phyloP scores from a whole-genome alignment of 2,797 vertebrate genomes.

The Coluber constrictor region DNA sequence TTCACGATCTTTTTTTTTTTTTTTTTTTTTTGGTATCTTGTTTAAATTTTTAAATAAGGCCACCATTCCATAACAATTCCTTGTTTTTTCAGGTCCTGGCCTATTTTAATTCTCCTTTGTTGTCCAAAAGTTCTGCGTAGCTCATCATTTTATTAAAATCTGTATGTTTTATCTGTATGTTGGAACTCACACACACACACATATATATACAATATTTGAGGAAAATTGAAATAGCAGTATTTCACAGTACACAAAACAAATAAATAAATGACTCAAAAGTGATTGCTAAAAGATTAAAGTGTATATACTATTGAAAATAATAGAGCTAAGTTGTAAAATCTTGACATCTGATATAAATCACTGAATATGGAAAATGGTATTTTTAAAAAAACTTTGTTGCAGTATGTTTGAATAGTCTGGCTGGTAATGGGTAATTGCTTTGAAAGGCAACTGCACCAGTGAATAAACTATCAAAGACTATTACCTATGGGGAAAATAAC shows the following conservation, averaged over 20 bases:
- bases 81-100: too few relatives aligned
- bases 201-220: neutral
- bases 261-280: neutral
- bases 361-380: conserved; percentile 25
- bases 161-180: too few relatives aligned
- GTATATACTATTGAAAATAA: neutral
- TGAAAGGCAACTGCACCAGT: neutral
- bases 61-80: too few relatives aligned
- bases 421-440: neutral
- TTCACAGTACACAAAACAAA: neutral
- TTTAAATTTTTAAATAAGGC: too few relatives aligned
- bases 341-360: conserved; percentile 1
- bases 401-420: conserved; percentile 38
- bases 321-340: neutral
- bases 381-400: conserved; percentile 35
- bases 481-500: neutral
- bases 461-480: neutral
- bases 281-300: neutral
- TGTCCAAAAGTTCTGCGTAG: too few relatives aligned
- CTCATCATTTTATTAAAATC: too few relatives aligned
- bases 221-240: neutral
- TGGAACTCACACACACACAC: neutral
- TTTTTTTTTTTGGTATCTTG: too few relatives aligned
- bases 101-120: too few relatives aligned
- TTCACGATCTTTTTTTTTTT: too few relatives aligned